Evolutionary conservation across 2,888 invertebrate species (phyloP).

Genomic region (Watsonalla cultraria): DNA sequence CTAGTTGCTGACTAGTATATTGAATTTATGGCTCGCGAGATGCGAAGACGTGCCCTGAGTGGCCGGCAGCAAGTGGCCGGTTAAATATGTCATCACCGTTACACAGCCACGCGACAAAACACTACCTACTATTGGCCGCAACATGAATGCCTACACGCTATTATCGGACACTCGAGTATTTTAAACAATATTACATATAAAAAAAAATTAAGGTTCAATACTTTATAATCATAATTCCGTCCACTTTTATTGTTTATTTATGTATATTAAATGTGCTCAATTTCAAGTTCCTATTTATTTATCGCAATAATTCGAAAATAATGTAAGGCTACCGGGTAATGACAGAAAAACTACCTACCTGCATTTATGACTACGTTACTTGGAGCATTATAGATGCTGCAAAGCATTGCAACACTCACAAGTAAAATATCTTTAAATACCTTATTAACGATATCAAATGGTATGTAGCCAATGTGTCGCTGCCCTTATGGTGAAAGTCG

Average conservation of each 20-base stretch:
- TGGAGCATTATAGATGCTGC: no score
- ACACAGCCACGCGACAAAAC: constrained; percentile 34
- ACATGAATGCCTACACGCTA: background rate
- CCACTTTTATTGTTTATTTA: no score
- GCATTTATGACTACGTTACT: no score
- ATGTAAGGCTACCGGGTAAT: no score
- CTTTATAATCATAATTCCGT: no score
- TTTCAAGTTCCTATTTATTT: no score
- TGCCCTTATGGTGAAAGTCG: constrained; percentile 70
- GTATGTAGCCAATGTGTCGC: constrained; percentile 29
- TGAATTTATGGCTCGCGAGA: constrained; percentile 3
- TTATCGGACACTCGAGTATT: background rate
- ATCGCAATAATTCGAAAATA: no score
- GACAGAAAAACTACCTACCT: no score
- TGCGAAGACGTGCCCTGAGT: constrained; percentile 19
- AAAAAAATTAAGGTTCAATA: no score
- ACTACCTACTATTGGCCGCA: constrained; percentile 10
- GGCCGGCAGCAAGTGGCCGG: constrained; percentile 28
- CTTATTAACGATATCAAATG: background rate
- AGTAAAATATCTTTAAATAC: background rate
- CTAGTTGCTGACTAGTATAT: constrained; percentile 14
- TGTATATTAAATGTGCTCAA: no score
- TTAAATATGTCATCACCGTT: constrained; percentile 63
- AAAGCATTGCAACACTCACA: background rate
- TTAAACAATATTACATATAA: background rate